Evolutionary conservation across 2,888 invertebrate genomes (phyloP).

Genomic region (Eudemis profundana): DNA sequence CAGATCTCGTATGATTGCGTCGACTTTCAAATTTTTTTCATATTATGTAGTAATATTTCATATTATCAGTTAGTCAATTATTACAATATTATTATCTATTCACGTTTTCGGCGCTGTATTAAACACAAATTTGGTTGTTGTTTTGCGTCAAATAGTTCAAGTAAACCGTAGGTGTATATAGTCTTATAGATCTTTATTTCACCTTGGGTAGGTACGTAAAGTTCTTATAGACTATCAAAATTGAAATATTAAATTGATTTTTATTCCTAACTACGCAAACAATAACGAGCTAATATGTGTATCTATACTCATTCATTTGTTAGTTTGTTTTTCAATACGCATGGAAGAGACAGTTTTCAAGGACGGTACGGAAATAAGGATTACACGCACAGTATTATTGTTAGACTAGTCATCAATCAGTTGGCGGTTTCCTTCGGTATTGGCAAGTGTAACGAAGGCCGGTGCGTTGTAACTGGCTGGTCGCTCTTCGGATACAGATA

Average conservation of each 20-base stretch:
- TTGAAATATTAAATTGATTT: background rate
- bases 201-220: too few relatives aligned
- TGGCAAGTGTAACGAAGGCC: conserved; percentile 67
- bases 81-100: too few relatives aligned
- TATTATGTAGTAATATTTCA: too few relatives aligned
- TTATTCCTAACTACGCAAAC: background rate
- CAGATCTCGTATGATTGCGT: too few relatives aligned
- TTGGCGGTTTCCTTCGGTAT: conserved; percentile 67
- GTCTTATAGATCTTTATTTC: too few relatives aligned
- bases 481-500: conserved; percentile 56
- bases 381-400: conserved; percentile 64
- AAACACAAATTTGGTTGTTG: too few relatives aligned
- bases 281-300: background rate
- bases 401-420: conserved; percentile 68
- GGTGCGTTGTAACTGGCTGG: conserved; percentile 50
- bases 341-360: conserved; percentile 42
- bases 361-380: conserved; percentile 62
- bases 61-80: too few relatives aligned
- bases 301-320: conserved; percentile 10
- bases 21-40: too few relatives aligned
- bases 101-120: too few relatives aligned
- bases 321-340: background rate
- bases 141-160: too few relatives aligned
- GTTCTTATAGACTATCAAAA: too few relatives aligned
- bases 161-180: too few relatives aligned